Base-by-base conservation (phyloP, 2,113 vertebrate genomes). In the Naja naja region DNA sequence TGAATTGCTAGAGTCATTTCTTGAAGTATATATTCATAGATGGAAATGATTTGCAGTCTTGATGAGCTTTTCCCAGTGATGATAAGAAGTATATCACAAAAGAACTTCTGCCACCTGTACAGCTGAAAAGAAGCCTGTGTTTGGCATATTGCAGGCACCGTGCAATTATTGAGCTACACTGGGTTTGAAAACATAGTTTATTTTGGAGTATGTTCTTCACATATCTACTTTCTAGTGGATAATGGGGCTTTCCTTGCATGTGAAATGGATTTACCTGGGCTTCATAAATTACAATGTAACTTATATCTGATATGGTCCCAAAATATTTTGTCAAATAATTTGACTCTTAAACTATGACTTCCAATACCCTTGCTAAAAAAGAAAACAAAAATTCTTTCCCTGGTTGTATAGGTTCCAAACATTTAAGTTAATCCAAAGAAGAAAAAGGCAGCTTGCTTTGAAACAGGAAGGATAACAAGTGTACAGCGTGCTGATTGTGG, bases 371-470 rank as follows among this genome's bases (percentile, higher is more conserved):
- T 74, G 0, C 56, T 53, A 92, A 91, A 85, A 81, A 45, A 47
- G 91, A 22, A 18, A 93, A 25, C 64, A 6, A 3, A 89, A 0
- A 10, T 43, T 93, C 20, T 1, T 0, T 81, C 93, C 95, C 94
- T 45, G 93, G 56, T 94, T 95, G 30, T 88, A 93, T 95, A 34
- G 69, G 60, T 69, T 93, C 94, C 91, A 55, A 43, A 93, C 34
- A 30, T 95, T 94, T 90, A 49, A 91, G 92, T 97, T 95, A 93
- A 96, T 94, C 95, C 95, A 95, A 96, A 97, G 96, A 97, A 95
- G 85, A 93, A 93, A 94, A 94, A 95, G 88, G 47, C 47, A 91
- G 85, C 58, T 94, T 96, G 93, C 88, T 97, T 96, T 93, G 95
- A 95, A 96, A 87, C 74, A 85, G 92, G 96, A 94, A 91, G 90